Evolutionary conservation across 2,888 invertebrate species (phyloP).

Genomic region (Drosophila paranaensis): DNA sequence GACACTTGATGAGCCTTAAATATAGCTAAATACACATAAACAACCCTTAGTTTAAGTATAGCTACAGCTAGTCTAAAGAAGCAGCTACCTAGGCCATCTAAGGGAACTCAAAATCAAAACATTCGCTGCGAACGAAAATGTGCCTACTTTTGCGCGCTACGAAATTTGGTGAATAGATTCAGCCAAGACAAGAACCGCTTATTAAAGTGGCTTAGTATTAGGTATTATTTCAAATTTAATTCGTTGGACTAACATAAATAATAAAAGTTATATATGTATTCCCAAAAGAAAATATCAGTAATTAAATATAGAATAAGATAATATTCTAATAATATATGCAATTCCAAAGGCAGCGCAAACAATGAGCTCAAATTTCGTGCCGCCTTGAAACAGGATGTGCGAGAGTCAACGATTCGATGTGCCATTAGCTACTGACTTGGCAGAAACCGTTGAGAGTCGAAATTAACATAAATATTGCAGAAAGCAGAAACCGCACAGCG

Average conservation of each 20-base stretch:
- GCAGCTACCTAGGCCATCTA: too few relatives aligned
- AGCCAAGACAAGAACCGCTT: not conserved
- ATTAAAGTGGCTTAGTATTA: too few relatives aligned
- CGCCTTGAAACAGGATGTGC: constrained; percentile 13
- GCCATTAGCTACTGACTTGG: constrained; percentile 29
- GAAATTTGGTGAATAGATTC: too few relatives aligned
- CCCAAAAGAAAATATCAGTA: not conserved
- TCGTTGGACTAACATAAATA: not conserved
- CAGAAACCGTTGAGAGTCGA: constrained; percentile 36
- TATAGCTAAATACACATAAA: too few relatives aligned
- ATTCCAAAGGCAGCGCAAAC: not conserved
- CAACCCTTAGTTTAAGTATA: too few relatives aligned
- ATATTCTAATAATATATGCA: not conserved
- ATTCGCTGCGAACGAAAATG: too few relatives aligned
- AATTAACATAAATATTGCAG: constrained; percentile 55
- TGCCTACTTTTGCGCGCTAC: too few relatives aligned
- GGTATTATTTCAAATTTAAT: not conserved
- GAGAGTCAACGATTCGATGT: constrained; percentile 5
- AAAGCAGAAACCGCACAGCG: constrained; percentile 34
- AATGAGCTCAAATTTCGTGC: constrained; percentile 6
- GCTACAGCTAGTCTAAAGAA: too few relatives aligned
- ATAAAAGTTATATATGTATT: not conserved
- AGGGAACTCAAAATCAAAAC: too few relatives aligned
- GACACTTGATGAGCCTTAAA: too few relatives aligned
- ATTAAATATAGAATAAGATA: not conserved